Evolutionary conservation across 1,140 invertebrate species (phyloP), one percentile per base, ranked within the genome.

Genomic region (Penaeus indicus): DNA sequence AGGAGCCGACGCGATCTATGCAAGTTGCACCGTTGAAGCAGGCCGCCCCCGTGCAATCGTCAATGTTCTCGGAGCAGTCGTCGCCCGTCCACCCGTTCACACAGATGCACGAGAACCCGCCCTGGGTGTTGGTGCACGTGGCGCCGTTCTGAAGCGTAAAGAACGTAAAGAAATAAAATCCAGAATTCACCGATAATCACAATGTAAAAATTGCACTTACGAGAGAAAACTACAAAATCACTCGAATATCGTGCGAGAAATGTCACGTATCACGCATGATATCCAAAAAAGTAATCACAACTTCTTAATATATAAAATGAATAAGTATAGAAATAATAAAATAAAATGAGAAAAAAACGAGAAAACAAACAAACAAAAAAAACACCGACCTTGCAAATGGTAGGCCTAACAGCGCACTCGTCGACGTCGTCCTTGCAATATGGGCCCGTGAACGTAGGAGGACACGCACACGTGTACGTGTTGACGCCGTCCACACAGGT

Each of bases 1-100:
- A 99, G 85, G 97, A 96, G 21, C 97, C 98, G 60, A 99, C 97
- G 16, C 87, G 81, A 75, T 99, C 98, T 91, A 98, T 97, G 93
- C 98, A 99, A 0, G 98, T 99, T 54, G 98, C 98, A 0, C 97
- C 98, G 92, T 99, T 98, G 93, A 98, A 98, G 93, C 99, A 99
- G 0, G 97, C 96, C 0, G 97, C 96, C 32, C 95, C 96, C 3
- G 96, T 96, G 92, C 98, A 99, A 93, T 99, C 98, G 92, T 98
- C 97, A 91, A 98, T 98, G 93, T 99, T 98, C 91, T 96, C 95
- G 25, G 96, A 96, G 93, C 98, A 99, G 92, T 98, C 97, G 0
- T 95, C 94, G 7, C 97, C 97, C 0, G 96, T 97, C 97, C 97
- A 98, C 25, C 97, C 97, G 92, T 98, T 98, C 60, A 98, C 97